These are phyloP conservation scores for Enteromius paludinosus DNA, from an alignment of 2,797 vertebrate genomes.

Conservation along the genomic window DNA sequence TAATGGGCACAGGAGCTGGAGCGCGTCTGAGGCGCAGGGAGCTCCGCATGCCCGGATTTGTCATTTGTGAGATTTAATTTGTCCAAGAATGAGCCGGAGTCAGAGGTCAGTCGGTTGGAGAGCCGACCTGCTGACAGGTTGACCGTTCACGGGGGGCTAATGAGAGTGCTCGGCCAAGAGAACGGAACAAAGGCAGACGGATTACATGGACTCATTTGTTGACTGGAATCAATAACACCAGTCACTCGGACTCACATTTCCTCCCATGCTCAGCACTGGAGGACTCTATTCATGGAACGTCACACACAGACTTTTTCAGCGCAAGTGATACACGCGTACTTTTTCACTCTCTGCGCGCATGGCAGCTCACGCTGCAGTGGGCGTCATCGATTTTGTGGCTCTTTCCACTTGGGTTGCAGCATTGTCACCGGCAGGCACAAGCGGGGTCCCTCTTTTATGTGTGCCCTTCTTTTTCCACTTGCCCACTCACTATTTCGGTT, in stretches of 20 bases:
- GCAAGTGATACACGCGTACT: slow-evolving; percentile 4
- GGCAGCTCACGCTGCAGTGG: slow-evolving; percentile 38
- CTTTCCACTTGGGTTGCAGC: slow-evolving; percentile 51
- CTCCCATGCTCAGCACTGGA: slow-evolving; percentile 31
- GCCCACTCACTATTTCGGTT: slow-evolving; percentile 30
- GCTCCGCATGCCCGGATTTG: slow-evolving; percentile 77
- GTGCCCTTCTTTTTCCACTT: slow-evolving; percentile 43
- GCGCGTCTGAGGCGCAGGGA: slow-evolving; percentile 54
- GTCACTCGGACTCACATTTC: slow-evolving; percentile 62
- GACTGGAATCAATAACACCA: slow-evolving; percentile 78
- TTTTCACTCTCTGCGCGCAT: slow-evolving; percentile 37
- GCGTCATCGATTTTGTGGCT: slow-evolving; percentile 52
- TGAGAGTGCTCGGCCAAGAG: slow-evolving; percentile 77
- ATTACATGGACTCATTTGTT: slow-evolving; percentile 75
- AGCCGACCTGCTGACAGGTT: slow-evolving; percentile 80
- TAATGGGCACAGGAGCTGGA: slow-evolving; percentile 58
- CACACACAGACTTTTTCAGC: slow-evolving; percentile 32
- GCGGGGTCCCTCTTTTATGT: slow-evolving; percentile 14
- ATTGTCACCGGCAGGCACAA: slow-evolving; percentile 29
- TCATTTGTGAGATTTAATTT: slow-evolving; percentile 85
- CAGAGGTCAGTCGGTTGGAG: slow-evolving; percentile 82
- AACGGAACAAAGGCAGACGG: slow-evolving; percentile 81
- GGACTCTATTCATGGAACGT: slow-evolving; percentile 47
- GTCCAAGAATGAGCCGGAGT: slow-evolving; percentile 81
- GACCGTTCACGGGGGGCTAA: slow-evolving; percentile 80